Base-by-base conservation (phyloP, 2,888 invertebrate genomes). In the Pocota personata region DNA sequence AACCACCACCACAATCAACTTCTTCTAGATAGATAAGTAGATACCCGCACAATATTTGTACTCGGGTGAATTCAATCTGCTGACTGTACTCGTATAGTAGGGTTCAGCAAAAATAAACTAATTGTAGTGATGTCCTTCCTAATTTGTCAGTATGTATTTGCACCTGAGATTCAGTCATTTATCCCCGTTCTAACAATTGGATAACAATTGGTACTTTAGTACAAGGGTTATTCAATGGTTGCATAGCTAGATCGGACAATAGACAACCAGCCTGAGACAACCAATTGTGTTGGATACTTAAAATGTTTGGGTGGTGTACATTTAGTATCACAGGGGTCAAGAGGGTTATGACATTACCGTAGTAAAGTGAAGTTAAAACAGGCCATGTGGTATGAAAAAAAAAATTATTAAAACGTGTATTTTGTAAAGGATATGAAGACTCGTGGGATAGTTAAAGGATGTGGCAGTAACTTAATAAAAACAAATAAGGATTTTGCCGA, bases 101-200 rank as follows among this genome's bases (percentile, higher is more conserved):
- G 67, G 67, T 32, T 32, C 50, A 32, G 37, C 66, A 78, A 78
- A 83, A 83, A 52, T 66, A 77, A 14, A 69, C 73, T 60, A 57
- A 79, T 75, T 84, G 67, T 79, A 57, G 62, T 75, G 83, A 73
- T 76, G 76, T 76, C 79, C 67, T 79, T 52, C 24, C 83, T 67
- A 79, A 83, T 84, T 79, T 73, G 72, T 72, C 32, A 75, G 57
- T 40, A 82, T 55, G 57, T 40, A 82, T 55, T 62, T 76, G 62
- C 83, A 84, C 83, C 83, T 84, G 83, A 73, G 83, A 69, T 75
- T 48, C n/a, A 10, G 52, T 67, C 19, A 27, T 35, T n/a, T n/a
- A 30, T 16, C 6, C 32, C 3, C 0, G 40, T 19, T 62, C 67
- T 46, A 62, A 69, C 50, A 77, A 77, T 77, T 27, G 60, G 10